A percentile compares a stretch with the other conserved stretches of the same genome.
Evolutionary conservation across 1,140 invertebrate species (phyloP).

Genomic region (Bombus vancouverensis): DNA sequence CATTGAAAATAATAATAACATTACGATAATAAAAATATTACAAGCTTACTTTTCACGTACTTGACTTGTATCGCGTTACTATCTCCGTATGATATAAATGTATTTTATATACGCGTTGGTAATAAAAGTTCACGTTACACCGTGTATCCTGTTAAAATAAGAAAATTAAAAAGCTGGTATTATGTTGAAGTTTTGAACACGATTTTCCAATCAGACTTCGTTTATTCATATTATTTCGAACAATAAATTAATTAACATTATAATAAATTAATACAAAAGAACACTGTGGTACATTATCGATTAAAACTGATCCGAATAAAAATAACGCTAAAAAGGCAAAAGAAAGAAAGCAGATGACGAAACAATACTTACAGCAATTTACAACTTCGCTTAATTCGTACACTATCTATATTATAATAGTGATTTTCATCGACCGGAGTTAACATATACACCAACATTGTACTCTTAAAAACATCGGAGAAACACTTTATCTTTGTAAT

Average conservation of each 20-base stretch:
- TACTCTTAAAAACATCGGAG: neutral
- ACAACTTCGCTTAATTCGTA: conserved; percentile 20
- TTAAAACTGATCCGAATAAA: conserved; percentile 21
- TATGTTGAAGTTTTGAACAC: conserved; percentile 16
- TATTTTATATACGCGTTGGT: neutral
- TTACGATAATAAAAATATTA: neutral
- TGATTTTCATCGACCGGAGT: neutral
- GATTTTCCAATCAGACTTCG: conserved; percentile 35
- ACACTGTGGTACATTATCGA: conserved; percentile 36
- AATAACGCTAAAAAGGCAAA: conserved; percentile 19
- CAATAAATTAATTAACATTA: conserved; percentile 45
- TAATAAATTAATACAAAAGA: conserved; percentile 47
- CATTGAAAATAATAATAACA: neutral
- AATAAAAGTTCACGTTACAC: neutral
- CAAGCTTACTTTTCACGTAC: neutral
- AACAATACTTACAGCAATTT: conserved; percentile 43
- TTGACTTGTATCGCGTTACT: neutral
- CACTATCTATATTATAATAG: neutral
- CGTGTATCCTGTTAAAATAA: neutral
- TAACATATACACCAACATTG: neutral
- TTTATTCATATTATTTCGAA: conserved; percentile 37
- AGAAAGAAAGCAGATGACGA: conserved; percentile 29
- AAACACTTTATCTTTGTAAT: neutral
- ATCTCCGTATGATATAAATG: neutral
- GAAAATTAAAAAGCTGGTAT: conserved; percentile 1